Evolutionary conservation across 2,113 vertebrate genomes (phyloP).

Genomic region (Petrocephalus microphthalmus): DNA sequence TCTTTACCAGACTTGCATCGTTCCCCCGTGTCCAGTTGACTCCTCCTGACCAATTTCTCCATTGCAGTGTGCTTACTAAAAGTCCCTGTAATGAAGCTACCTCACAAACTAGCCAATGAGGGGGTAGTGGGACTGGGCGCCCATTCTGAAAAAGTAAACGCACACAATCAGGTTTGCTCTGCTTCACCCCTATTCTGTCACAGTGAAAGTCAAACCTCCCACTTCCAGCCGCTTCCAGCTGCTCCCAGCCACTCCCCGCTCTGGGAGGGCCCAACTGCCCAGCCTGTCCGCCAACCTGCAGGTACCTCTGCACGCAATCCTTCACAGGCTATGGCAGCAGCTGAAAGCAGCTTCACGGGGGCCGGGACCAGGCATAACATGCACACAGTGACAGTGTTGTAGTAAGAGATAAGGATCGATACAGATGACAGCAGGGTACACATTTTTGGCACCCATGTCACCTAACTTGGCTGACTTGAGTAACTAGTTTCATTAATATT

Average conservation of each 20-base stretch:
- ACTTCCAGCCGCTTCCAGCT: too few relatives aligned
- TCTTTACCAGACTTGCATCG: constrained; percentile 31
- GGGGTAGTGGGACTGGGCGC: constrained; percentile 27
- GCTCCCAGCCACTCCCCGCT: not conserved
- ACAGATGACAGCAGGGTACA: not conserved
- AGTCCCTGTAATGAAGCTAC: not conserved
- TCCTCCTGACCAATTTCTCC: constrained; percentile 27
- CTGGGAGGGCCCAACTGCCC: not conserved
- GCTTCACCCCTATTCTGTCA: not conserved
- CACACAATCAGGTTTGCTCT: not conserved
- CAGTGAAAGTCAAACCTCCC: not conserved
- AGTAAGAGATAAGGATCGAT: not conserved
- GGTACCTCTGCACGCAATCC: not conserved
- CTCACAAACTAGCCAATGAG: constrained; percentile 30
- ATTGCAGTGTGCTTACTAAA: not conserved
- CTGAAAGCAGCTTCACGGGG: not conserved
- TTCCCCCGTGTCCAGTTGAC: constrained; percentile 25
- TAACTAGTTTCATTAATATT: not conserved
- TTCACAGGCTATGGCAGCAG: not conserved
- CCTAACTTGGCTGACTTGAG: not conserved
- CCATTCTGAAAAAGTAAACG: constrained; percentile 49
- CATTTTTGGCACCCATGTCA: not conserved
- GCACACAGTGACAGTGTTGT: not conserved
- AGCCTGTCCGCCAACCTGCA: not conserved
- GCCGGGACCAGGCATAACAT: not conserved